Base-by-base conservation (phyloP, 2,797 vertebrate species). In the Myotis findleyi region DNA sequence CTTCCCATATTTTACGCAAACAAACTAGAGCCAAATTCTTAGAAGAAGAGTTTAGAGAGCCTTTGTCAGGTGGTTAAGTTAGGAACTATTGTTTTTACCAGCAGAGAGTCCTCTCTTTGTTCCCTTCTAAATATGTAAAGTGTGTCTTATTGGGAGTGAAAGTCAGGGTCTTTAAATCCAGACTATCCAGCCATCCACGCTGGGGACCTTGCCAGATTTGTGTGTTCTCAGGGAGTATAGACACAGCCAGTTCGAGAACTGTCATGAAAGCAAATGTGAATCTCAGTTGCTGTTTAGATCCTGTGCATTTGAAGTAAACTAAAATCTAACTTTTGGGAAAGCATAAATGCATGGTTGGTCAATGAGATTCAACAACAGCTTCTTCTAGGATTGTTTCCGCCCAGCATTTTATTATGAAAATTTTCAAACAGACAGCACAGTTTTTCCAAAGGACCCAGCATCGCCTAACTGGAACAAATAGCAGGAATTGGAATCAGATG, bases 31-130 rank as follows among this genome's bases (percentile, higher is more conserved):
- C 4, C 69, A 79, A 72, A 68, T 92, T 83, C n/a, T 59, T 59
- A 53, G 33, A 76, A 94, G 76, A 90, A 71, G 53, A 76, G 9
- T 77, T 41, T 33, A 88, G 47, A 64, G 25, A 71, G 21, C 41
- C 12, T 68, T 51, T 86, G 33, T 83, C 64, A 59, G 38, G 27
- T 59, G 68, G 47, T 66, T 57, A 49, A 41, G 71, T 51, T 90
- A 36, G 72, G 57, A 62, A 36, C n/a, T 59, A 33, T 66, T 44
- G 7, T 89, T 85, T 85, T 95, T 59, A 80, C 86, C 88, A 96
- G 64, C 87, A 95, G 89, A 96, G 88, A 96, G 81, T 0, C 47
- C 47, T 87, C n/a, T 83, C 81, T 93, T 92, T 91, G 51, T 69
- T 94, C 87, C 59, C 30, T 3, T 72, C 55, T 53, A 13, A 73